Conservation (phyloP, 2,888 invertebrate species). For the Volucella inanis region DNA sequence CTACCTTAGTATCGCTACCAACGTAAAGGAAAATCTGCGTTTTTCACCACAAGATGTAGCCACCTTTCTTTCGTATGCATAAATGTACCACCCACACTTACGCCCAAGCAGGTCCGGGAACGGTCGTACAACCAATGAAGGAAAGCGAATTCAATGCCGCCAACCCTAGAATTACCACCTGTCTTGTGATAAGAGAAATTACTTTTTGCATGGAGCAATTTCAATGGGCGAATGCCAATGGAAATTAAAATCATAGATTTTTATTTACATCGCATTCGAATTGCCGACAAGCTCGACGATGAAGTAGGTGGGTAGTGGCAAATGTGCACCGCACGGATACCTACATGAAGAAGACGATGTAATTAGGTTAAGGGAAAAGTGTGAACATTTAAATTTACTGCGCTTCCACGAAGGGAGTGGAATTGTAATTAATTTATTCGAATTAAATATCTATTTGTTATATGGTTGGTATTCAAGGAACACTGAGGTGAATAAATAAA, state of each 20-base stretch:
- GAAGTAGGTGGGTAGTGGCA: background rate
- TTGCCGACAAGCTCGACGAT: background rate
- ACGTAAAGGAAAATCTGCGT: constrained; percentile 56
- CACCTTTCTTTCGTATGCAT: constrained; percentile 59
- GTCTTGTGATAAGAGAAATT: constrained; percentile 72
- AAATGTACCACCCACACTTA: constrained; percentile 11
- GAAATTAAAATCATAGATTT: constrained; percentile 73
- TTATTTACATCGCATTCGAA: constrained; percentile 60
- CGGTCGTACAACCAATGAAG: constrained; percentile 44
- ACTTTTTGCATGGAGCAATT: constrained; percentile 62
- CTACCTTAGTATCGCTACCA: constrained; percentile 18
- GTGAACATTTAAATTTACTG: constrained; percentile 58
- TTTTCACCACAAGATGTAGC: constrained; percentile 54
- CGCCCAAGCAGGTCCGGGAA: constrained; percentile 7
- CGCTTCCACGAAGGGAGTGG: background rate
- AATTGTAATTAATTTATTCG: constrained; percentile 40
- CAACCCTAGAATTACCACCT: constrained; percentile 68
- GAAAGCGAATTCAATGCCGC: constrained; percentile 64
- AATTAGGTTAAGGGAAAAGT: constrained; percentile 51
- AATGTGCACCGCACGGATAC: background rate
- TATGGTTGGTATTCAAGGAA: background rate
- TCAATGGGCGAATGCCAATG: constrained; percentile 73
- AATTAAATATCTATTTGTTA: constrained; percentile 8
- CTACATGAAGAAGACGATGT: constrained; percentile 17
- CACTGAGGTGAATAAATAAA: no score